phyloP scores from a whole-genome alignment of 1,140 invertebrate species.

The Camponotus vicinus region DNA sequence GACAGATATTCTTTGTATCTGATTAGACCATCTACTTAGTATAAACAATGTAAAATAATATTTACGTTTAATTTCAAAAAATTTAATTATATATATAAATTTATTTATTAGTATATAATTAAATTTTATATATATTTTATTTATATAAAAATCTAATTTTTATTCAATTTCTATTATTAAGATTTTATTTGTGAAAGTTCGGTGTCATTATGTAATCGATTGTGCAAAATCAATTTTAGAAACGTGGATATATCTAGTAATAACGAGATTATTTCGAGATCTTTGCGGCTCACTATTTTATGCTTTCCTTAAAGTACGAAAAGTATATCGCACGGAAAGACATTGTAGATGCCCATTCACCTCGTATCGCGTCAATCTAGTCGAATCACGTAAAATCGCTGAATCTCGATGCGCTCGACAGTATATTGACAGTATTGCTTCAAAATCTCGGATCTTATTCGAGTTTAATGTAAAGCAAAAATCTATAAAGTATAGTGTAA shows the following conservation, averaged over 20 bases:
- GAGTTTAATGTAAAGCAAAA: neutral
- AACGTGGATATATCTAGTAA: conserved; percentile 2
- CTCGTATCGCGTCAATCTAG: conserved; percentile 30
- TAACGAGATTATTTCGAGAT: conserved; percentile 26
- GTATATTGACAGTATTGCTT: neutral
- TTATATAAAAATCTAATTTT: conserved; percentile 5
- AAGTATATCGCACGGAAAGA: neutral
- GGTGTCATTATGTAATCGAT: neutral
- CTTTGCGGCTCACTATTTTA: conserved; percentile 19
- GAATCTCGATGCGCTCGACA: conserved; percentile 4
- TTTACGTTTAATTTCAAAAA: too few species aligned
- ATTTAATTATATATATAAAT: too few species aligned
- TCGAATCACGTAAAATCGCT: conserved; percentile 38
- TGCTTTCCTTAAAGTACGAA: neutral
- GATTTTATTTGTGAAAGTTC: neutral
- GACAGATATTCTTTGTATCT: neutral
- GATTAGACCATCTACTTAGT: too few species aligned
- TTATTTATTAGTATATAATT: too few species aligned
- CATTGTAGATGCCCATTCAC: neutral
- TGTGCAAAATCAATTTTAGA: conserved; percentile 12
- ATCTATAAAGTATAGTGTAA: neutral
- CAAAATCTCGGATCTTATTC: neutral
- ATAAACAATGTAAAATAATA: too few species aligned
- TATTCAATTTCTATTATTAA: neutral
- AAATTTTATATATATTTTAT: too few species aligned